Conservation (phyloP, 2,113 vertebrate species). For the Poeciliopsis prolifica region DNA sequence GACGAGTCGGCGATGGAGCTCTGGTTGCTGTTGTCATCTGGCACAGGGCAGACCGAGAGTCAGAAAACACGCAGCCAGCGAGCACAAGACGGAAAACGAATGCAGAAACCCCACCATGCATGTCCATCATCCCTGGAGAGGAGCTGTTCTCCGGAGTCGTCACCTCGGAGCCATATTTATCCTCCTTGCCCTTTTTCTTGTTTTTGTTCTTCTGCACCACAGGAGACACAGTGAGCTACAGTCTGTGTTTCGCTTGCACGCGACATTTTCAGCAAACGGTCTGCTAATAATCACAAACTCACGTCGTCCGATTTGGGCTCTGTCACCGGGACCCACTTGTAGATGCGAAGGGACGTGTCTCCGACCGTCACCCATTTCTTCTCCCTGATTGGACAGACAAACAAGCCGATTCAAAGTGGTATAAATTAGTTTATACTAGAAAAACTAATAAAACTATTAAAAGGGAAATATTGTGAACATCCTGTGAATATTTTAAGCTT, state of each 20-base stretch:
- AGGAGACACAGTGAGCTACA: not conserved
- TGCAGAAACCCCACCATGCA: conserved; percentile 87
- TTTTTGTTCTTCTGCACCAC: conserved; percentile 91
- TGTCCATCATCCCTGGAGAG: conserved; percentile 98
- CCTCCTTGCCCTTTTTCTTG: conserved; percentile 96
- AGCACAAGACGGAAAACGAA: not conserved
- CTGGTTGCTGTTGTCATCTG: conserved; percentile 98
- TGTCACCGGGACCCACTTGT: conserved; percentile 98
- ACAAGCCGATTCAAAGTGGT: not conserved
- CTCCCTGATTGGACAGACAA: conserved; percentile 83
- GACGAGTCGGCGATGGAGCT: conserved; percentile 97
- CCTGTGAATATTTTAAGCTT: not conserved
- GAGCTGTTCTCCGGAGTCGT: conserved; percentile 98
- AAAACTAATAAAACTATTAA: not conserved
- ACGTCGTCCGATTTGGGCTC: conserved; percentile 97
- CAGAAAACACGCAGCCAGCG: not conserved
- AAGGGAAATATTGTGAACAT: not conserved
- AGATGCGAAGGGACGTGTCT: conserved; percentile 97
- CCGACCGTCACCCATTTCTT: conserved; percentile 99
- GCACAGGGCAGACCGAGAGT: conserved; percentile 2
- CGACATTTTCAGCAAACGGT: not conserved
- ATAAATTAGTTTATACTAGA: not conserved
- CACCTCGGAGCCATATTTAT: conserved; percentile 94
- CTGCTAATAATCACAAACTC: conserved; percentile 69
- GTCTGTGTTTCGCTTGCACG: not conserved